Percentiles rank a stretch among this genome's conserved stretches.
Conservation (phyloP, 2,797 vertebrate species). For the Schizopygopsis malacanthus region DNA sequence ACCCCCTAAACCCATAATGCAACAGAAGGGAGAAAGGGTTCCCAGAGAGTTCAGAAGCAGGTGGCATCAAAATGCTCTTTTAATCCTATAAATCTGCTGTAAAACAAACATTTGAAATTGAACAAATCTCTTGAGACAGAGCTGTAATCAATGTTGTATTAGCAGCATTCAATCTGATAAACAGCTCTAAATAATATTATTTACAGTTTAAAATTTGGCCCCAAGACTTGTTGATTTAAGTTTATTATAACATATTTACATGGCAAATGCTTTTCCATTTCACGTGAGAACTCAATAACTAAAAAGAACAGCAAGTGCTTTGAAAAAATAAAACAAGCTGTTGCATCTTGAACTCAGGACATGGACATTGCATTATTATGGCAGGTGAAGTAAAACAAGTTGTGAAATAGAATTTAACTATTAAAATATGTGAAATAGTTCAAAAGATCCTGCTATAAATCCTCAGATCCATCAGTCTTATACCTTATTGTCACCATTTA, state of each 20-base stretch:
- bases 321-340: not conserved
- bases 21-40: constrained; percentile 67
- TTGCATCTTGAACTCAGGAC: not conserved
- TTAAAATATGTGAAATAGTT: not conserved
- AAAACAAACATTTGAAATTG: constrained; percentile 23
- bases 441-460: not conserved
- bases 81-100: constrained; percentile 32
- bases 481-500: not conserved
- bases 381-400: not conserved
- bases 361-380: not conserved
- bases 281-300: not conserved
- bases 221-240: not conserved
- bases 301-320: not conserved
- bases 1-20: constrained; percentile 57
- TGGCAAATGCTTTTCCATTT: not conserved
- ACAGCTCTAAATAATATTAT: not conserved
- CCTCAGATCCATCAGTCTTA: not conserved
- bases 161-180: constrained; percentile 26
- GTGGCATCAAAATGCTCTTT: constrained; percentile 38
- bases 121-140: constrained; percentile 25
- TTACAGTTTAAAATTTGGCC: constrained; percentile 3
- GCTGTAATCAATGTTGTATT: constrained; percentile 1
- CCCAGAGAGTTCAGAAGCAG: constrained; percentile 36
- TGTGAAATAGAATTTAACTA: not conserved
- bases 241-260: not conserved